Base-by-base conservation (phyloP, 2,888 invertebrate genomes). In the Zygothrica quintamaculata region DNA sequence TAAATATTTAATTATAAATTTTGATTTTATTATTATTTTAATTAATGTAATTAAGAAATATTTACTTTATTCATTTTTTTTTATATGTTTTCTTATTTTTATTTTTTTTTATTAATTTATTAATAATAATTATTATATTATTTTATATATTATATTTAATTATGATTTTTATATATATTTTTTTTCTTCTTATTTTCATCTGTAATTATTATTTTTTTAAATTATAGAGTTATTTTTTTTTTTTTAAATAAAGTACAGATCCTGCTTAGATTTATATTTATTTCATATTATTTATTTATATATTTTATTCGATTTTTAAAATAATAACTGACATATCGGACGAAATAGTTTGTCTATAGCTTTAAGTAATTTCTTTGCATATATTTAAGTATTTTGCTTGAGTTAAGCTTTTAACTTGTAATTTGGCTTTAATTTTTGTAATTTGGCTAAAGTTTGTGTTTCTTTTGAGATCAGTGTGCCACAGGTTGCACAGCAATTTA, bases 401-500 rank as follows among this genome's bases (percentile, higher is more conserved):
- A 2, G 18, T 22, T 22, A 22, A 2, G 18, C 18, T 22, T 22
- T 22, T 5, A 3, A 22, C 3, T 5, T 2, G 18, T 22, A 22
- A 5, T 3, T 22, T 22, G 5, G 18, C 18, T 22, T 22, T 3
- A 3, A 22, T 2, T 22, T 22, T 3, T 22, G 3, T 3, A 5
- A 22, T 22, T 3, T 22, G 3, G 18, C 5, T 3, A 3, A 22
- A 3, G 2, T 29, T 8, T 29, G 1, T 29, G 9, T 9, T 9
- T 29, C 9, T 29, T 26, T 4, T 26, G 26, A 26, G 5, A 22
- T 22, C 29, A 29, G 9, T 29, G 29, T 29, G 29, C 29, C 4
- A 29, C 29, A 5, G 3, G n/a, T 9, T 29, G 29, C 29, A 46
- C 13, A 33, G 58, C 43, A 55, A 36, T 12, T 39, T 31, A 13